Conservation (phyloP, 2,797 vertebrate genomes). For the Sciurus vulgaris region DNA sequence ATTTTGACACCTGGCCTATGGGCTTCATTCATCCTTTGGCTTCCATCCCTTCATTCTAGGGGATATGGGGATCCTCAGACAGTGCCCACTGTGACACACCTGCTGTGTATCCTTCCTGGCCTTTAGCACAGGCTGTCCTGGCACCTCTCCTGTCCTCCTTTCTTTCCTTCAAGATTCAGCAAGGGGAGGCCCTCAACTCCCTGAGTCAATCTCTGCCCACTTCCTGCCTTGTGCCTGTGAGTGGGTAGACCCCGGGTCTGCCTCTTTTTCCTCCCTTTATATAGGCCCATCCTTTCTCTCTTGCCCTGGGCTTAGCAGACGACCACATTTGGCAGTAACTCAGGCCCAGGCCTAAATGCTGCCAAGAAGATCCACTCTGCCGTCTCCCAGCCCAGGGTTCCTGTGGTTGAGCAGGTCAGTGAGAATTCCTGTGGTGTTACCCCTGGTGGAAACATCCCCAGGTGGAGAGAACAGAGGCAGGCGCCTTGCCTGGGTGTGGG, state of each 20-base stretch:
- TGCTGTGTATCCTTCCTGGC: neutral
- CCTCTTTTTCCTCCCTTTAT: neutral
- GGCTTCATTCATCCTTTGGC: neutral
- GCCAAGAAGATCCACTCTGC: neutral
- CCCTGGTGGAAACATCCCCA: no score
- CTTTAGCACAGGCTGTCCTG: neutral
- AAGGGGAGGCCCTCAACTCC: neutral
- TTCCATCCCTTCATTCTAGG: neutral
- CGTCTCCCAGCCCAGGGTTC: neutral
- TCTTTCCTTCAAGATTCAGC: neutral
- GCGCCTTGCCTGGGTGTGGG: neutral
- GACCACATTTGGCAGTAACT: neutral
- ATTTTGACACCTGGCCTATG: neutral
- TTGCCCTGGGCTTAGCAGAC: neutral
- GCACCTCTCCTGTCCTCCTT: neutral
- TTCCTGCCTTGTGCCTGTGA: neutral
- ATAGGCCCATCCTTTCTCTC: neutral
- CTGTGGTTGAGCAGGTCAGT: neutral
- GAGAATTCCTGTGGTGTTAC: neutral
- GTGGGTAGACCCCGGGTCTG: neutral
- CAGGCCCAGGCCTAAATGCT: neutral
- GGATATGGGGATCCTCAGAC: neutral
- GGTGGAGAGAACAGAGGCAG: neutral
- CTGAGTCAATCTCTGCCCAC: neutral
- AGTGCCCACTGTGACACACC: neutral